Conservation (phyloP, 1,140 invertebrate genomes). For the Samia ricini region DNA sequence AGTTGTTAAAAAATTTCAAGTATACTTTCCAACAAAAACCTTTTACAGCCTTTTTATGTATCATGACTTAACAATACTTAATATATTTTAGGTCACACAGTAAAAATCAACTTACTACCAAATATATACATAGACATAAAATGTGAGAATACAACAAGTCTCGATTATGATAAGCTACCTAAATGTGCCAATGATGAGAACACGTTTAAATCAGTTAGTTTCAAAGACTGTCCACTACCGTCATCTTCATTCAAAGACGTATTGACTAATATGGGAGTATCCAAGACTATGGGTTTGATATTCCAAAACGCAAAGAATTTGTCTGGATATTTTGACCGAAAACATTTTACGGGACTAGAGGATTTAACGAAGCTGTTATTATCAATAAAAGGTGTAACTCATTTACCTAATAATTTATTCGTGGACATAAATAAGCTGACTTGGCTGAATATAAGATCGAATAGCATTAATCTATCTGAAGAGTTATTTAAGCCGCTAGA, state of each 20-base stretch:
- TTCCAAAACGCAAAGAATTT: conserved; percentile 74
- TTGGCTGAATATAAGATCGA: conserved; percentile 79
- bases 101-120: conserved; percentile 64
- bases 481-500: conserved; percentile 77
- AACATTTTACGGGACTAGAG: conserved; percentile 76
- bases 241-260: conserved; percentile 64
- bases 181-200: conserved; percentile 54
- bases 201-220: conserved; percentile 68
- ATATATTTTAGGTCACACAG: conserved; percentile 53
- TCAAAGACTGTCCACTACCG: conserved; percentile 70
- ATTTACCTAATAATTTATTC: conserved; percentile 80
- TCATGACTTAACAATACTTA: too few species aligned
- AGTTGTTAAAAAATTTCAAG: not conserved
- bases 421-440: conserved; percentile 77
- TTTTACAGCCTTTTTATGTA: too few species aligned
- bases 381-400: conserved; percentile 70
- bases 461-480: conserved; percentile 78
- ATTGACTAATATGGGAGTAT: conserved; percentile 59
- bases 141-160: conserved; percentile 57
- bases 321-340: conserved; percentile 67
- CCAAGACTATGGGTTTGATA: conserved; percentile 61
- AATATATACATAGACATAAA: conserved; percentile 63
- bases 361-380: conserved; percentile 71
- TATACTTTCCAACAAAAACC: too few species aligned
- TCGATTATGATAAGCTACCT: conserved; percentile 64